Evolutionary conservation across 30 jellyfish, hydroid and myxozoan species (phyloP).

Genomic region (Hydra vulgaris): DNA sequence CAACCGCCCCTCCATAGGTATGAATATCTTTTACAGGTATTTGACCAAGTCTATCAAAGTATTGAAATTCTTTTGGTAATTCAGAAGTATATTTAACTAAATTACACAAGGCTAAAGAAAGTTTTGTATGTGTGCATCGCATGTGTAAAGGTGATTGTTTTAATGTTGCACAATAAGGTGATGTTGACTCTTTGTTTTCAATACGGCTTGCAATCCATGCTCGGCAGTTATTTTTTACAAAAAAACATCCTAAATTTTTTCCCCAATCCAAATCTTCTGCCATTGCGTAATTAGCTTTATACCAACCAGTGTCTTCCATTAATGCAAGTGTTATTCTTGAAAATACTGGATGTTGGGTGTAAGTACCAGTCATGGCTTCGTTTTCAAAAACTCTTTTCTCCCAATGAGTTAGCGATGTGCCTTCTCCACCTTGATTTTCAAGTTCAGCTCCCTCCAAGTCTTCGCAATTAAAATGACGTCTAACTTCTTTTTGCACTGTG

Average conservation of each 20-base stretch:
- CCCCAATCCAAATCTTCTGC: conserved; percentile 93
- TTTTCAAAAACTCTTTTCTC: conserved; percentile 82
- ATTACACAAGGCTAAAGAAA: conserved; percentile 74
- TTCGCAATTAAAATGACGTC: conserved; percentile 60
- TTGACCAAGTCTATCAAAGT: conserved; percentile 78
- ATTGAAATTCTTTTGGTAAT: conserved; percentile 63
- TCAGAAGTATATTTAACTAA: conserved; percentile 61
- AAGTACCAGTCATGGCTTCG: conserved; percentile 95
- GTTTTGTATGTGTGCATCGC: conserved; percentile 84
- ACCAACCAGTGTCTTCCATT: conserved; percentile 97
- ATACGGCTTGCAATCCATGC: conserved; percentile 92
- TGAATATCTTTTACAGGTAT: conserved; percentile 65
- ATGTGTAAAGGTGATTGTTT: conserved; percentile 88
- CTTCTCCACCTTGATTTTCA: conserved; percentile 94
- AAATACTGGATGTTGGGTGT: conserved; percentile 90
- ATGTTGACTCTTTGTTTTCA: conserved; percentile 49
- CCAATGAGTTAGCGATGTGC: conserved; percentile 91
- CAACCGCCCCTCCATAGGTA: conserved; percentile 92
- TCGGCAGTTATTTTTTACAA: conserved; percentile 77
- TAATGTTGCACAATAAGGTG: conserved; percentile 89
- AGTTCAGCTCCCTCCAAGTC: conserved; percentile 88
- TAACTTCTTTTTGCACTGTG: conserved; percentile 58
- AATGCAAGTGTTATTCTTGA: conserved; percentile 69
- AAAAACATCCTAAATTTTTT: conserved; percentile 62
- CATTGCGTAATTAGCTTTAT: conserved; percentile 76